Base-by-base conservation (phyloP, 92 coral and sea anemone species). In the Montipora capitata region DNA sequence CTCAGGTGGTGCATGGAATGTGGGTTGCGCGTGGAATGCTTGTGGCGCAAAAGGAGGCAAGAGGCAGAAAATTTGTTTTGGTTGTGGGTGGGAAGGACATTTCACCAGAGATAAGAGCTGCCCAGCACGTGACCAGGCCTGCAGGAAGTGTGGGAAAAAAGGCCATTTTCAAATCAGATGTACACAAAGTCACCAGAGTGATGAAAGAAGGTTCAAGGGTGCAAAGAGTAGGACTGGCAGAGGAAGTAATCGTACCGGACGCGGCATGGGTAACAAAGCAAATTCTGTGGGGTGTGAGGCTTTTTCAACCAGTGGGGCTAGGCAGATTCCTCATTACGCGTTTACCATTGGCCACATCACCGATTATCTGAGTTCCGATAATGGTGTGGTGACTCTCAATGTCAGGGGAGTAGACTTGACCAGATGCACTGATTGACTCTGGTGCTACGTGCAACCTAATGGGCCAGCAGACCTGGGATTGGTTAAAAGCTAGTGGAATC, bases 1-100 rank as follows among this genome's bases (percentile, higher is more conserved):
- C 3, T 11, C 18, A 10, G 39, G 13, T 4, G 52, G 51, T 40
- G 52, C 9, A 54, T 7, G 75, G 52, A 71, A 17, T 3, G 76
- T 10, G 57, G 76, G 70, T 20, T 2, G 35, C 5, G 20, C 67
- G 27, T 15, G 67, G 12, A 67, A 12, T 7, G 72, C 45, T 14
- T 15, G 11, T 39, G 72, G 42, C 15, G 35, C 8, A 42, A 69
- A 6, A 40, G 74, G 9, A 10, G 52, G 74, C 11, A 69, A 69
- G 51, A 69, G 14, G 38, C 18, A 4, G 15, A 85, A 76, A 57
- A 74, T 51, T 3, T 74, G 81, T 43, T 84, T 61, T 52, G 76
- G 65, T 64, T 75, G 89, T 68, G 90, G 79, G 9, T 44, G 15
- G 14, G 84, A 78, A 43, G 85, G 90, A 13, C 85, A 86, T 62